Evolutionary conservation across 2,797 vertebrate genomes (phyloP).

Genomic region (Psittacula echo): DNA sequence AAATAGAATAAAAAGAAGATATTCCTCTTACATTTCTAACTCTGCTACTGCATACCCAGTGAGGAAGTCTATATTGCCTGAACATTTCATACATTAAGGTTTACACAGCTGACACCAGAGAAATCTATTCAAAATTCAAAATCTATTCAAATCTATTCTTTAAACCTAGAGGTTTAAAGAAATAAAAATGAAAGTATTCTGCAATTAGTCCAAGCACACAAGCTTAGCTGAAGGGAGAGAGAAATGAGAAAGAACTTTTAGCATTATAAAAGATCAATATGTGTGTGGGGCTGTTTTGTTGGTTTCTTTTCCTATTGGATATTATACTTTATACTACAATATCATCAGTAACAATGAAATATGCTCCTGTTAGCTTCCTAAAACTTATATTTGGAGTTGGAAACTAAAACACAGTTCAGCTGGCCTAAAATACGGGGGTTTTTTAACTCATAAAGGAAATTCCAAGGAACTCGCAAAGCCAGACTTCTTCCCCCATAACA

Average conservation of each 20-base stretch:
- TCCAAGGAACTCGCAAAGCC: not conserved
- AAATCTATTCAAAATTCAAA: not conserved
- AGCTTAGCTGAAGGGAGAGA: not conserved
- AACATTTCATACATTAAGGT: not conserved
- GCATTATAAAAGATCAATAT: not conserved
- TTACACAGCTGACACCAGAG: not conserved
- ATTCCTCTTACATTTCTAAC: not conserved
- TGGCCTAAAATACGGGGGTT: not conserved
- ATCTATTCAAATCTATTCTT: too few species aligned
- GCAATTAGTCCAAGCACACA: not conserved
- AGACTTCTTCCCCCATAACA: not conserved
- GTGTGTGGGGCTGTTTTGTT: not conserved
- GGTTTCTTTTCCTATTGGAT: not conserved
- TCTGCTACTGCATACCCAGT: not conserved
- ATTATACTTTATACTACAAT: not conserved
- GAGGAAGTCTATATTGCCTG: not conserved
- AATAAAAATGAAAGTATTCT: not conserved
- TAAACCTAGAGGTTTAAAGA: not conserved
- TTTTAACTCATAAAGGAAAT: not conserved
- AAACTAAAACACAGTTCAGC: not conserved
- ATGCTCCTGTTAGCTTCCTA: not conserved
- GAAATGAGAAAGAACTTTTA: not conserved
- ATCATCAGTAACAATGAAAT: not conserved
- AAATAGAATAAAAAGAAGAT: not conserved
- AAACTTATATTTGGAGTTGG: not conserved